Evolutionary conservation across 2,888 invertebrate species (phyloP).

Genomic region (Pimpla rufipes): DNA sequence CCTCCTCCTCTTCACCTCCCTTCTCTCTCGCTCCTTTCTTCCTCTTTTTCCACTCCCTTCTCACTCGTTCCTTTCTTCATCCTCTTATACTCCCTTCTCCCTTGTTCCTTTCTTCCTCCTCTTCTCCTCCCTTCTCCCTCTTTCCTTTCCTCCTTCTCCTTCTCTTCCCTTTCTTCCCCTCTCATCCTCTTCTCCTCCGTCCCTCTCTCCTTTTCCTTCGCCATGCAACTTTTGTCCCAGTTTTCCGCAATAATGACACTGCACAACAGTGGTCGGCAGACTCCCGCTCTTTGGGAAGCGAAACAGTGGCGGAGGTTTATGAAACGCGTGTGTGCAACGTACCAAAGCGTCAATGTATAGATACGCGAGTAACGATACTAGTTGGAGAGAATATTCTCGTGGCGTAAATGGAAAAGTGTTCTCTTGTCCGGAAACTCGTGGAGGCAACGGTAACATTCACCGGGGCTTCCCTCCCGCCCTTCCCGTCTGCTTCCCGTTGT

Average conservation of each 20-base stretch:
- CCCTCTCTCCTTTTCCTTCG: constrained; percentile 5
- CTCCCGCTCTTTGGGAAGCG: neutral
- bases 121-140: neutral
- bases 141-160: neutral
- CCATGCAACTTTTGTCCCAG: constrained; percentile 57
- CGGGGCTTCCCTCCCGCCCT: constrained; percentile 2
- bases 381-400: constrained; percentile 30
- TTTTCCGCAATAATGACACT: constrained; percentile 50
- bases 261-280: constrained; percentile 16
- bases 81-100: too few relatives aligned
- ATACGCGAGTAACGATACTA: neutral
- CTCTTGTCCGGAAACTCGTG: constrained; percentile 28
- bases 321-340: constrained; percentile 17
- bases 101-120: neutral
- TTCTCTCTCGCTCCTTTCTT: neutral
- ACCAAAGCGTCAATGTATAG: constrained; percentile 19
- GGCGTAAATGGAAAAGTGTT: constrained; percentile 54
- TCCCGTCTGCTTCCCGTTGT: constrained; percentile 29
- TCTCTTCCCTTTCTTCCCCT: too few relatives aligned
- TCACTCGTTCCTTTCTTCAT: too few relatives aligned
- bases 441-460: constrained; percentile 13
- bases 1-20: neutral
- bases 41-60: neutral
- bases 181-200: neutral
- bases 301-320: constrained; percentile 9